Conservation (phyloP, 2,797 vertebrate genomes). For the Taeniopygia guttata region DNA sequence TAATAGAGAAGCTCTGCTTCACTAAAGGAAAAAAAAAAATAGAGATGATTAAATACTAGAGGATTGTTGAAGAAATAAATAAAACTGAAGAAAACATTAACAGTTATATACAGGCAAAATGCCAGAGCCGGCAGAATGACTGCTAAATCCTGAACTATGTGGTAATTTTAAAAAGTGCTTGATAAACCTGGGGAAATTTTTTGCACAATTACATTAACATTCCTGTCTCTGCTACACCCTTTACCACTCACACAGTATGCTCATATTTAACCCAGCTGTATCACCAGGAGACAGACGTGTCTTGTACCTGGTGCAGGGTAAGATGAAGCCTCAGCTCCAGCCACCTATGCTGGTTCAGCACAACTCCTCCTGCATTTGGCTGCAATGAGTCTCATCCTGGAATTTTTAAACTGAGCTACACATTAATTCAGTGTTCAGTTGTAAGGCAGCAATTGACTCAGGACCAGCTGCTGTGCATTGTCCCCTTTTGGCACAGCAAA, state of each 20-base stretch:
- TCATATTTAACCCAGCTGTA: not conserved
- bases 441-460: not conserved
- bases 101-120: not conserved
- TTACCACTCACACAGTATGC: not conserved
- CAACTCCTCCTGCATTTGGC: not conserved
- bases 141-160: not conserved
- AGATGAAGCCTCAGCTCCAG: not conserved
- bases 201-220: not conserved
- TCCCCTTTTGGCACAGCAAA: not conserved
- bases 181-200: not conserved
- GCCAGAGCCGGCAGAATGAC: not conserved
- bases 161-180: not conserved
- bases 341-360: not conserved
- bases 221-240: not conserved
- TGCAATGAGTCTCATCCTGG: not conserved
- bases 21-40: not conserved
- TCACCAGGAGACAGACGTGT: not conserved
- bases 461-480: not conserved
- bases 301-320: not conserved
- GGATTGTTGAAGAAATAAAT: not conserved
- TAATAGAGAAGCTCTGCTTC: slow-evolving; percentile 13
- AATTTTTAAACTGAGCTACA: not conserved
- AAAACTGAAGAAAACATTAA: not conserved
- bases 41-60: not conserved
- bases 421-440: not conserved